Evolutionary conservation across 1,140 invertebrate species (phyloP), one percentile per base, ranked within the genome.

Genomic region (Conus betulinus): DNA sequence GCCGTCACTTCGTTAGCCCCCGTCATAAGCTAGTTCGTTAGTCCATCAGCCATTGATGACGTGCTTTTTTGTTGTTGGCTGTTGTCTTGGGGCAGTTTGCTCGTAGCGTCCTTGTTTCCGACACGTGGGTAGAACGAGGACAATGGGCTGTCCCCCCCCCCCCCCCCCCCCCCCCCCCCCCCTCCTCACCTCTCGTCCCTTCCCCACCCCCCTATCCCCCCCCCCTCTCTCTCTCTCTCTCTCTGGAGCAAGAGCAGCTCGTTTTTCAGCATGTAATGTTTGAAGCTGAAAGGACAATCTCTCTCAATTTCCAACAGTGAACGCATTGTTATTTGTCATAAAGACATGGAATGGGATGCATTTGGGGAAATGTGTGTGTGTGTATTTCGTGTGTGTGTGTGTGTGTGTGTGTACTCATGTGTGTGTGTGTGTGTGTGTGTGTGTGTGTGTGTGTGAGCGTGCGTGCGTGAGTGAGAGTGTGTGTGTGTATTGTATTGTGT

Each of bases 291-390:
- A 71, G 17, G 23, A 71, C 7, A 71, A 71, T 71, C 23, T 71
- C 8, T 71, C 67, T 71, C 67, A 71, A 71, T 71, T 71, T 71
- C 7, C 67, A 71, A 5, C 67, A 71, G 23, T 71, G 67, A 71
- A 20, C 67, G 5, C 15, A 23, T 71, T 71, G 67, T 71, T 71
- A 71, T 71, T 71, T 71, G 67, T 71, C 67, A 20, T 71, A 71
- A 71, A 71, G 67, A 71, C 67, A 15, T 71, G 67, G 67, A 71
- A 71, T 71, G 67, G 20, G 67, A 71, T 71, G 67, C 67, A 71
- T 8, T 71, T 71, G 67, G 23, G 8, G 23, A 20, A 71, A 71
- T 71, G 67, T 71, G 67, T 23, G 23, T 71, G 11, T 20, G 23
- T 23, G 67, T 23, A n/a, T n/a, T n/a, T n/a, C n/a, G 67, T 23